phyloP scores from a whole-genome alignment of 1,140 invertebrate species.

The Ectropis grisescens region DNA sequence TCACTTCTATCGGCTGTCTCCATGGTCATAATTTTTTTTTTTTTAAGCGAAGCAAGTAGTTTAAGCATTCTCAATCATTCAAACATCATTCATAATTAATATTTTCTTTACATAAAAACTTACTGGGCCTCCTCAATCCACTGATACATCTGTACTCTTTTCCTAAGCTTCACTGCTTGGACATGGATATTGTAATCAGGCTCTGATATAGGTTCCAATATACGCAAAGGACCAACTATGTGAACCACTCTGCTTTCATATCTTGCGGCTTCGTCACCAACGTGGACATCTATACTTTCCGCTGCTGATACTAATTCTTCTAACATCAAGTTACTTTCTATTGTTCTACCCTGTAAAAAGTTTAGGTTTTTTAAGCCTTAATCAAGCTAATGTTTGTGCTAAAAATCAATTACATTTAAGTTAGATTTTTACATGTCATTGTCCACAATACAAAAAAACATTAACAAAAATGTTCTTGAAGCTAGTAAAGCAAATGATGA shows the following conservation, averaged over 20 bases:
- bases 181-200: constrained; percentile 84
- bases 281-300: constrained; percentile 49
- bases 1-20: no score
- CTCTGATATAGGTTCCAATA: constrained; percentile 86
- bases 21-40: no score
- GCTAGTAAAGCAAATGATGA: no score
- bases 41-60: no score
- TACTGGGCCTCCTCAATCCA: constrained; percentile 85
- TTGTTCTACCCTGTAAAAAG: constrained; percentile 46
- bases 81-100: no score
- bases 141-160: constrained; percentile 91
- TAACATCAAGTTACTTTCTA: constrained; percentile 51
- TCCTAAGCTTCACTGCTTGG: constrained; percentile 79
- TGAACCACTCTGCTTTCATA: constrained; percentile 85
- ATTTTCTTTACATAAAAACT: no score
- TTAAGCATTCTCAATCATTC: no score
- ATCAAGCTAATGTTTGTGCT: no score
- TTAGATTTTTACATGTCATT: no score
- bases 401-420: no score
- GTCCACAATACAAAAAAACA: no score
- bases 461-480: no score
- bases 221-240: constrained; percentile 77
- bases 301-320: constrained; percentile 47
- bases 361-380: neutral
- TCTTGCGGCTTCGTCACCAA: constrained; percentile 26